These are phyloP conservation scores for Rhodeus uyekii DNA, from an alignment of 2,797 vertebrate species.

Conservation along the genomic window DNA sequence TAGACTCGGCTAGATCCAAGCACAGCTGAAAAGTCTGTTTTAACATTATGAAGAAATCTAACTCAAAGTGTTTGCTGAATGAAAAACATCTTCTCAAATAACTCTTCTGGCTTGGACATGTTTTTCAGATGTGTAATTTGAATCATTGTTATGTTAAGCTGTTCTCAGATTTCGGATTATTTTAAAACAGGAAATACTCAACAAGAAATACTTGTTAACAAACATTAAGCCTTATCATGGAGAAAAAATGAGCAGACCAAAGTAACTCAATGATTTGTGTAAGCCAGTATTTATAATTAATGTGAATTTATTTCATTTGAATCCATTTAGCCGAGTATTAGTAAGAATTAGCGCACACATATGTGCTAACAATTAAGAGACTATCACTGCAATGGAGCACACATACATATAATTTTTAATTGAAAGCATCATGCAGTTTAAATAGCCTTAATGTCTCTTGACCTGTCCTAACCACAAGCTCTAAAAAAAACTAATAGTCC, in stretches of 20 bases:
- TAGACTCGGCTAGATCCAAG: slow-evolving; percentile 17
- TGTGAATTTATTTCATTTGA: background rate
- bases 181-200: background rate
- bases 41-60: background rate
- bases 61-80: background rate
- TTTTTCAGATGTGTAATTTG: background rate
- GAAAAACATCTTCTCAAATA: background rate
- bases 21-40: background rate
- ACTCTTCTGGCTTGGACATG: background rate
- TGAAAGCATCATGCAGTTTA: background rate
- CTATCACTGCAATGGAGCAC: background rate
- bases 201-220: slow-evolving; percentile 24
- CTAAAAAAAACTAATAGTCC: background rate
- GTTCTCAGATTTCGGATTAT: background rate
- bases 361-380: background rate
- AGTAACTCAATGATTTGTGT: background rate
- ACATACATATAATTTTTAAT: background rate
- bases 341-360: background rate
- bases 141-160: background rate
- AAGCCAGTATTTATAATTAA: background rate
- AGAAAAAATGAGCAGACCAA: background rate
- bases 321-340: background rate
- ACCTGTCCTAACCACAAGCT: background rate
- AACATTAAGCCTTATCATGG: slow-evolving; percentile 41
- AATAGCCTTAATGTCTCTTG: background rate